Base-by-base conservation (phyloP, 2,113 vertebrate species). In the Astur gentilis region DNA sequence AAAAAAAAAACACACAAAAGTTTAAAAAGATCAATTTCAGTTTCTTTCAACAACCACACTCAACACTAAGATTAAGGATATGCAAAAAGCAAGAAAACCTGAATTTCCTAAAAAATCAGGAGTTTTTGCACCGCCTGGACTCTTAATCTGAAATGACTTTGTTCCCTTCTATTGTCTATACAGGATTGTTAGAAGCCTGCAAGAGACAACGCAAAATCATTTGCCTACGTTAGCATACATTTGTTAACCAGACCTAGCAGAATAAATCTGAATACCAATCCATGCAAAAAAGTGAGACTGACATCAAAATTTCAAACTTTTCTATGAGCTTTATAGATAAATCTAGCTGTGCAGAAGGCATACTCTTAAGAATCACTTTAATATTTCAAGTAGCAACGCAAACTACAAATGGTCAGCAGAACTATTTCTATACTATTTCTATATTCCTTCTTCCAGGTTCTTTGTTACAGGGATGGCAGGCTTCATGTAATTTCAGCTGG, bases 361-460 rank as follows among this genome's bases (percentile, higher is more conserved):
- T 0, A 0, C 13, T 54, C 40, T 6, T 6, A 38, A 66, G 57
- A 16, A 76, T 14, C 54, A n/a, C 36, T 16, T 19, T 49, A 32
- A 20, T n/a, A 81, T 44, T 76, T 62, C 62, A 50, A 86, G 52
- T 13, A 61, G 40, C 11, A 66, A 62, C 2, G 17, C 2, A 9
- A 60, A 64, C 44, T 60, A 54, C 38, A 71, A 71, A 49, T 5
- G 29, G 42, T 36, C 52, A 67, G 52, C 40, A 88, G 50, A 93
- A 75, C n/a, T 66, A 44, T 62, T 75, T 42, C 73, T n/a, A 25
- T 17, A 71, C 32, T 67, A 44, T 62, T 79, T 38, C 73, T n/a
- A 34, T 19, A 31, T 5, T 70, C 58, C 11, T 40, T 58, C 54
- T 25, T 36, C 52, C 70, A 50, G 34, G 54, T 3, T 15, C 0